Evolutionary conservation across 2,797 vertebrate genomes (phyloP), one percentile per base, ranked within the genome.

Genomic region (Lepilemur septentrionalis): DNA sequence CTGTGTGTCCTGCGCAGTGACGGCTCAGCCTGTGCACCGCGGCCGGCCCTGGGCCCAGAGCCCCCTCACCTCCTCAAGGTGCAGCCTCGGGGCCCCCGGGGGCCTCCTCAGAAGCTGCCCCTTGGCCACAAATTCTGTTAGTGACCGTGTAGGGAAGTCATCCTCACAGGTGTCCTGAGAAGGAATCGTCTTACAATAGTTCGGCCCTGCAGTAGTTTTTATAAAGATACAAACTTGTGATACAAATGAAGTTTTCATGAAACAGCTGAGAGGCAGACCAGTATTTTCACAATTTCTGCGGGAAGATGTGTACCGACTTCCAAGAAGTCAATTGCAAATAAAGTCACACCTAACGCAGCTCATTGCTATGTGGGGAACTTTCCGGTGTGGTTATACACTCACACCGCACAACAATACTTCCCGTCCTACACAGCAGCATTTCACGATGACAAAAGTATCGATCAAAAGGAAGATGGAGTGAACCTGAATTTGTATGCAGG

Each of bases 351-450:
- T 17, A 48, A 7, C 0, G 28, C 6, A 11, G 0, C 35, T 28
- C 52, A 3, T 20, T 13, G 70, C 46, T 7, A 5, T 0, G 6
- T 0, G 43, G 5, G n/a, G 10, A 10, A 13, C 1, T 4, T 4
- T 61, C 17, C 32, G 63, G 22, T 61, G 23, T 1, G 38, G n/a
- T 8, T 50, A 20, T 2, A 1, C 6, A 1, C 6, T 28, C 2
- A 78, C 1, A 11, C 11, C 61, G 38, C 38, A 5, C 2, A 2
- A 18, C 7, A 18, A 38, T 17, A 43, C 1, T 61, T 59, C 38
- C 59, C 30, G n/a, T 20, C 52, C 23, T 50, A 32, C 78, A 65
- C 15, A 90, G 50, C 50, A 82, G n/a, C 28, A 35, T 63, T 43
- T 70, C 30, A 9, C 28, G 67, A 65, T 18, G 12, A 50, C 15